Evolutionary conservation across 2,888 invertebrate genomes (phyloP).

Genomic region (Drosophila paramelanica): DNA sequence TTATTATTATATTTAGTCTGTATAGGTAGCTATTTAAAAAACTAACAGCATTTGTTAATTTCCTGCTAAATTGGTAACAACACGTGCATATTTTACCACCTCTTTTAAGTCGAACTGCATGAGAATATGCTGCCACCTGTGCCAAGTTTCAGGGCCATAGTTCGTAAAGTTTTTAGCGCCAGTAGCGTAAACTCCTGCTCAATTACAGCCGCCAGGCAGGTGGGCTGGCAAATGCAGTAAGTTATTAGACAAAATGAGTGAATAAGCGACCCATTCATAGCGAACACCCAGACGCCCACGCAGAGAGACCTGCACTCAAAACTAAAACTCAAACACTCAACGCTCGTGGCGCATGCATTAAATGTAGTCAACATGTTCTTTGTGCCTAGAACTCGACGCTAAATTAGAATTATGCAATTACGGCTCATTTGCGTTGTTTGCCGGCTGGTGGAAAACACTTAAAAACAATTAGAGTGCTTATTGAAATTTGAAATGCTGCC

Average conservation of each 20-base stretch:
- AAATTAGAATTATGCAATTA: constrained; percentile 80
- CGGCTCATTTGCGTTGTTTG: constrained; percentile 66
- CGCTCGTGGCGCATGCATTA: constrained; percentile 41
- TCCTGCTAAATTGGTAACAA: neutral
- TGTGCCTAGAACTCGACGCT: constrained; percentile 70
- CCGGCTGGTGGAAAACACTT: constrained; percentile 66
- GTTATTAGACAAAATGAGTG: constrained; percentile 55
- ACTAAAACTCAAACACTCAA: constrained; percentile 16
- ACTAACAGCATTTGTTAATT: neutral
- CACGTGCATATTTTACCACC: neutral
- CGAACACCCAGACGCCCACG: constrained; percentile 6
- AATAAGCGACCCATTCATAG: constrained; percentile 35
- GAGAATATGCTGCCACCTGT: constrained; percentile 36
- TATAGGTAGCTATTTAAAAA: neutral
- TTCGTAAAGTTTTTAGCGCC: constrained; percentile 39
- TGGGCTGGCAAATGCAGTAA: constrained; percentile 30
- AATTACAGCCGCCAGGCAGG: constrained; percentile 34
- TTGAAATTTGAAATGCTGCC: constrained; percentile 67
- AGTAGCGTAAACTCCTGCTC: constrained; percentile 32
- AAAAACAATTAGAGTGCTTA: constrained; percentile 78
- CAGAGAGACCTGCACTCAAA: constrained; percentile 10
- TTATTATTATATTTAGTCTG: neutral
- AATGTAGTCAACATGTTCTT: constrained; percentile 71
- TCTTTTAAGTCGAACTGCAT: constrained; percentile 3
- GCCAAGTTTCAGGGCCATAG: constrained; percentile 20